Conservation (phyloP, 37 sponge, comb jelly and placozoan species). For the Dysidea cf. avara region DNA sequence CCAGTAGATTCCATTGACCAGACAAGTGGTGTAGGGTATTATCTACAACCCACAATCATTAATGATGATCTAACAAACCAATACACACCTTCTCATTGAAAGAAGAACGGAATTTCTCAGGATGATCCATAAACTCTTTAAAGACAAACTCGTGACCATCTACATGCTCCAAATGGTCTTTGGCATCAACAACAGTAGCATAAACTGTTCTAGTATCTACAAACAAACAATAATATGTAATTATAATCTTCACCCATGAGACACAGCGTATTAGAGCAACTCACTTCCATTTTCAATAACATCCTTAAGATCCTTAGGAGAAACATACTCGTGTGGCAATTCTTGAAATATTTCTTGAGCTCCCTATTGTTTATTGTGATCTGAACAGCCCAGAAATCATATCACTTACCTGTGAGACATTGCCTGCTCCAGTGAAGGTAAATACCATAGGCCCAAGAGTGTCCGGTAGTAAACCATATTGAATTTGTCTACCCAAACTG, state of each 20-base stretch:
- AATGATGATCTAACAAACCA: background rate
- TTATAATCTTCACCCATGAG: background rate
- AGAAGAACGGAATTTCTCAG: slow-evolving; percentile 46
- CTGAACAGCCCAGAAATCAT: too few relatives aligned
- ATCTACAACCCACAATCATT: slow-evolving; percentile 40
- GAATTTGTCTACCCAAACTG: slow-evolving; percentile 76
- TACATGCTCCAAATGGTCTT: slow-evolving; percentile 60
- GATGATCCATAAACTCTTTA: slow-evolving; percentile 52
- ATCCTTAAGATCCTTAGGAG: slow-evolving; percentile 71
- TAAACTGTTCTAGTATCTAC: slow-evolving; percentile 68
- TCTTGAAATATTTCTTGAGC: slow-evolving; percentile 90
- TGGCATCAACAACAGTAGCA: slow-evolving; percentile 64
- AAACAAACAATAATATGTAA: too few relatives aligned
- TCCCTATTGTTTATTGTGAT: too few relatives aligned
- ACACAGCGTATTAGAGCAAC: background rate
- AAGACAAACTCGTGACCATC: slow-evolving; percentile 47
- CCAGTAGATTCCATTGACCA: slow-evolving; percentile 97
- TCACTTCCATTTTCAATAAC: slow-evolving; percentile 79
- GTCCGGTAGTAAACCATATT: slow-evolving; percentile 58
- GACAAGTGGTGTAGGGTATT: slow-evolving; percentile 83
- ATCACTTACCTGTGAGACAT: slow-evolving; percentile 91
- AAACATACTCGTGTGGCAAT: slow-evolving; percentile 89
- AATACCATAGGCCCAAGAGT: slow-evolving; percentile 84
- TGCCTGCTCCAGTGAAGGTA: slow-evolving; percentile 93
- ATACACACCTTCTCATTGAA: slow-evolving; percentile 63